Evolutionary conservation across 2,113 vertebrate genomes (phyloP).

Genomic region (Epinephelus fuscoguttatus): DNA sequence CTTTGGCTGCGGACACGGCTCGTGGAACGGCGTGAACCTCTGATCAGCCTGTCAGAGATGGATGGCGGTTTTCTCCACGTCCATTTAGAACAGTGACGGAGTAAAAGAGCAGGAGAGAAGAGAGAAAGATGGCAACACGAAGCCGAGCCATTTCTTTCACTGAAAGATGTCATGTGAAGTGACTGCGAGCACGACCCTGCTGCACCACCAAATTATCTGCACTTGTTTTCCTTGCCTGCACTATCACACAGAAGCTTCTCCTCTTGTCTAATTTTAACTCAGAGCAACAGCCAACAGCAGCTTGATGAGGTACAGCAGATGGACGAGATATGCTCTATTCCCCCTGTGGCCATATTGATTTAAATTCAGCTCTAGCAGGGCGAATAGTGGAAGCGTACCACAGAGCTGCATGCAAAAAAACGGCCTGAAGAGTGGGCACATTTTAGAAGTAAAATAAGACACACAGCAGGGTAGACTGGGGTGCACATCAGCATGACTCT

Average conservation of each 20-base stretch:
- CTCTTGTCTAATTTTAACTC: slow-evolving; percentile 71
- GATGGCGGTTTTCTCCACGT: slow-evolving; percentile 15
- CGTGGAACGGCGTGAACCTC: background rate
- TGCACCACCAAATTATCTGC: slow-evolving; percentile 34
- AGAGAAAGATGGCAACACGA: background rate
- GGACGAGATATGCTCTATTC: slow-evolving; percentile 66
- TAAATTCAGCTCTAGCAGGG: slow-evolving; percentile 59
- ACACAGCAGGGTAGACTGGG: background rate
- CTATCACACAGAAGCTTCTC: slow-evolving; percentile 48
- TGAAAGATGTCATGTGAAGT: slow-evolving; percentile 21
- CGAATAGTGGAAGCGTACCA: slow-evolving; percentile 15
- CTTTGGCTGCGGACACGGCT: slow-evolving; percentile 5
- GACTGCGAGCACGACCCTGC: slow-evolving; percentile 9
- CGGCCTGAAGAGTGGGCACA: background rate
- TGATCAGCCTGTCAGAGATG: slow-evolving; percentile 40
- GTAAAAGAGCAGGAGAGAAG: background rate
- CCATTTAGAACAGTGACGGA: slow-evolving; percentile 18
- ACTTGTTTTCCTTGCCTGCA: slow-evolving; percentile 16
- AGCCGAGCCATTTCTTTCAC: background rate
- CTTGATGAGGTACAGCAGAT: slow-evolving; percentile 73
- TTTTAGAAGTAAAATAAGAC: slow-evolving; percentile 40
- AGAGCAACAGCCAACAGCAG: slow-evolving; percentile 60
- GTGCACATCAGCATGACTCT: slow-evolving; percentile 8
- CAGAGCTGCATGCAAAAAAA: slow-evolving; percentile 17
- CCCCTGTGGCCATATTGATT: slow-evolving; percentile 66